These are phyloP conservation scores for Pelecanus crispus DNA, from an alignment of 2,113 vertebrate genomes.

Conservation along the genomic window DNA sequence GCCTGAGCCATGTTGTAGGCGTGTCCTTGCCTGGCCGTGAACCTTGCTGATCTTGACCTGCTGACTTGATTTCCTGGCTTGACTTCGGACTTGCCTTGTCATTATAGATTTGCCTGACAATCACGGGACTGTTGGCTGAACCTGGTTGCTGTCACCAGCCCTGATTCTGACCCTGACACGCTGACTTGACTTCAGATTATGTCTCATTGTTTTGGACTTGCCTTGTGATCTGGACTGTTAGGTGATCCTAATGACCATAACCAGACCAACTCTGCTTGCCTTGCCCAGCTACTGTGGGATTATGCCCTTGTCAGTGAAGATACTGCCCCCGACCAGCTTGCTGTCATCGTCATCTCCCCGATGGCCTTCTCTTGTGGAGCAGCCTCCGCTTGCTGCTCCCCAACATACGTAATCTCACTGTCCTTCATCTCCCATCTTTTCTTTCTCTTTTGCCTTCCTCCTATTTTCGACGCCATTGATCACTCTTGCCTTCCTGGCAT, in stretches of 20 bases:
- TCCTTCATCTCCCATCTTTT: background rate
- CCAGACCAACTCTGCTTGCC: background rate
- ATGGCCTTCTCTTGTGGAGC: background rate
- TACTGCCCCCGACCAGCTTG: fast-evolving
- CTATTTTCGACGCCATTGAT: background rate
- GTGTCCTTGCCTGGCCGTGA: too few species aligned
- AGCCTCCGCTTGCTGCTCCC: background rate
- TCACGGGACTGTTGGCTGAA: background rate
- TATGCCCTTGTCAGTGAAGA: background rate
- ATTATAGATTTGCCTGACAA: fast-evolving
- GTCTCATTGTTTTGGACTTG: background rate
- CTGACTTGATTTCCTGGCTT: background rate
- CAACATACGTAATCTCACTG: background rate
- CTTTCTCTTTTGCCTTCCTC: background rate
- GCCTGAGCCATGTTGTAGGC: background rate
- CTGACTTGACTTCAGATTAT: background rate
- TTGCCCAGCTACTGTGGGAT: background rate
- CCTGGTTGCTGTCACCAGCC: background rate
- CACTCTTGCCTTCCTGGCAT: background rate
- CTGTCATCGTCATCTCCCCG: background rate
- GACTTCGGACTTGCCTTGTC: background rate
- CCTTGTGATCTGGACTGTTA: too few species aligned
- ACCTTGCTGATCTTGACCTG: background rate
- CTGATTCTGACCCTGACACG: background rate
- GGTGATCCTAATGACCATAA: background rate